These are phyloP conservation scores for Pogoniulus pusillus DNA, from an alignment of 2,797 vertebrate genomes.

Conservation along the genomic window DNA sequence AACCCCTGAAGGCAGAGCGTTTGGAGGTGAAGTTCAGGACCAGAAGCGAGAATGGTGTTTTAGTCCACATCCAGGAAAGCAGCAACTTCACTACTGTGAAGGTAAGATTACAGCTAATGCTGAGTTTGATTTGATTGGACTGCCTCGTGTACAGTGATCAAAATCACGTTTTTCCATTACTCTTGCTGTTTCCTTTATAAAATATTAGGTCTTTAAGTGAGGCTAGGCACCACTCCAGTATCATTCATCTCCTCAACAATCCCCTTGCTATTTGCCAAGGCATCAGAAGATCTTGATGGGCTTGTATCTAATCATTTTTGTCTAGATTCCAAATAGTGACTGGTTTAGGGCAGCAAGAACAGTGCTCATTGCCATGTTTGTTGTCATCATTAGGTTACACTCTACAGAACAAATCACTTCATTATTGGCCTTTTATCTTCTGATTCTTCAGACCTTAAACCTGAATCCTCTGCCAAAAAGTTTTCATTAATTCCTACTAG, in stretches of 20 bases:
- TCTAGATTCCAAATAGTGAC: slow-evolving; percentile 68
- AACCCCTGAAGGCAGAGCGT: slow-evolving; percentile 63
- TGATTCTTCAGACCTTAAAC: slow-evolving; percentile 17
- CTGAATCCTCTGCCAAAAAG: slow-evolving; percentile 16
- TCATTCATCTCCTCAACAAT: slow-evolving; percentile 74
- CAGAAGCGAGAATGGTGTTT: slow-evolving; percentile 87
- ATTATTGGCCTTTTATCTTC: slow-evolving; percentile 55
- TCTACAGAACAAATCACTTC: slow-evolving; percentile 45
- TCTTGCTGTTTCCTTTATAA: slow-evolving; percentile 65
- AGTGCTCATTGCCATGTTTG: slow-evolving; percentile 60
- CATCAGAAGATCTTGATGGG: slow-evolving; percentile 59
- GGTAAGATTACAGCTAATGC: slow-evolving; percentile 75
- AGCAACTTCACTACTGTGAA: slow-evolving; percentile 97
- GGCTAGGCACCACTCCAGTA: slow-evolving; percentile 74
- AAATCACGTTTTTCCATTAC: slow-evolving; percentile 53
- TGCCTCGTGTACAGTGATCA: slow-evolving; percentile 6
- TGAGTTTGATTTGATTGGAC: slow-evolving; percentile 9
- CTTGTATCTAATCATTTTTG: slow-evolving; percentile 69
- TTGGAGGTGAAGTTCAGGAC: slow-evolving; percentile 96
- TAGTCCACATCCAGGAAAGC: slow-evolving; percentile 92
- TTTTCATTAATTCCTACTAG: slow-evolving; percentile 51
- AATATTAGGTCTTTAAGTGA: slow-evolving; percentile 61
- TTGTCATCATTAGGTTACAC: slow-evolving; percentile 52
- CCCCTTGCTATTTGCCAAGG: slow-evolving; percentile 54
- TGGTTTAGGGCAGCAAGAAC: slow-evolving; percentile 45